Base-by-base conservation (phyloP, 2,797 vertebrate species). In the Oreonectes daqikongensis region DNA sequence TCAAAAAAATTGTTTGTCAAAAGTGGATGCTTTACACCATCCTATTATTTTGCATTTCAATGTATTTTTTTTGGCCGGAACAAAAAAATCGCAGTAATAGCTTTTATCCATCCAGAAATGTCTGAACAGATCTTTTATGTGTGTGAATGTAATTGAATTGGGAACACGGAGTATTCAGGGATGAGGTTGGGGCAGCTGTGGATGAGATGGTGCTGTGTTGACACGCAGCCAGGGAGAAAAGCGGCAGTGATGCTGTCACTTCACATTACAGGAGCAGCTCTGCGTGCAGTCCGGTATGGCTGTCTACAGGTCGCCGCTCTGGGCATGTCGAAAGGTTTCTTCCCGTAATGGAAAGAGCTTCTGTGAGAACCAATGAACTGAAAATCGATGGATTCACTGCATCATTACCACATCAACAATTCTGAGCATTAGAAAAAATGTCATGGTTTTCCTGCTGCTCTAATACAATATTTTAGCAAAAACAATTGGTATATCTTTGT, bases 81-180 rank as follows among this genome's bases (percentile, higher is more conserved):
- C 22, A 22, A 40, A 11, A n/a, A 65, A 61, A 26, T 75, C 6
- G 14, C 24, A 57, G 17, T 50, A n/a, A 68, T 40, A n/a, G 9
- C 57, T 48, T 38, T 66, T 30, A 59, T 59, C 14, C 55, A 8
- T 59, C 60, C 14, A 12, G 32, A 75, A 44, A 17, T 18, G 12
- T 59, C 46, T 48, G 20, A 68, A 60, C 35, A 32, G 48, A 66
- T 30, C 61, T 66, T 50, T 66, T 42, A 22, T 66, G 61, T 48
- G 64, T 38, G 40, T 24, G 59, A 53, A 48, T 38, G n/a, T 76
- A 48, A 68, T 69, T 69, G 65, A 59, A 68, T 76, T 76, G n/a
- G 64, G 64, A 76, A 35, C 15, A 15, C 15, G 15, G 22, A 20
- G 65, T 69, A 40, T 69, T n/a, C 4, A 12, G 65, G 65, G 74